Conservation (phyloP, 2,113 vertebrate genomes). For the Ceuthmochares aereus region DNA sequence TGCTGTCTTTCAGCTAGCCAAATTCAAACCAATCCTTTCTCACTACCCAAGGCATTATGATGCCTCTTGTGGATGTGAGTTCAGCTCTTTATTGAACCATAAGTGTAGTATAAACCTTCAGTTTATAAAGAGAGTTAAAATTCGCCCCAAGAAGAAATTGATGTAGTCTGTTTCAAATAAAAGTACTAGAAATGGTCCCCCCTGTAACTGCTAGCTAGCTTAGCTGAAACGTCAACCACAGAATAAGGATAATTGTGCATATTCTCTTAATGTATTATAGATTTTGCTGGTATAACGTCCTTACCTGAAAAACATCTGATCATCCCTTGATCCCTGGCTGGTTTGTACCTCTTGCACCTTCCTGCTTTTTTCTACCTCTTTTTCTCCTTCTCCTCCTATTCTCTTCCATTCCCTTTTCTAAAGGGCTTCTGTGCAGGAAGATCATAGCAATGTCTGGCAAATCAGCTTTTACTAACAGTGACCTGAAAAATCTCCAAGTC, state of each 20-base stretch:
- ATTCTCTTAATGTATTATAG: neutral
- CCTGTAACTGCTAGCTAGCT: neutral
- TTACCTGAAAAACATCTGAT: neutral
- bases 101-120: neutral
- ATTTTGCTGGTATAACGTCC: neutral
- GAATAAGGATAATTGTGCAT: neutral
- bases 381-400: no score
- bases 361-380: neutral
- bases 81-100: neutral
- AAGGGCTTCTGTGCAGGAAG: neutral
- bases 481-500: neutral
- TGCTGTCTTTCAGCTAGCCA: neutral
- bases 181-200: neutral
- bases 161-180: neutral
- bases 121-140: neutral
- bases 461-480: neutral
- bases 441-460: neutral
- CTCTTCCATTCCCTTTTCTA: no score
- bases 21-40: neutral
- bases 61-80: neutral
- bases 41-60: neutral
- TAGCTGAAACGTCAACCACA: neutral
- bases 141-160: neutral
- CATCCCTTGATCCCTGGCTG: neutral
- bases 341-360: neutral